These are phyloP conservation scores for Acanthoscelides obtectus DNA, from an alignment of 2,888 invertebrate genomes.

Conservation along the genomic window DNA sequence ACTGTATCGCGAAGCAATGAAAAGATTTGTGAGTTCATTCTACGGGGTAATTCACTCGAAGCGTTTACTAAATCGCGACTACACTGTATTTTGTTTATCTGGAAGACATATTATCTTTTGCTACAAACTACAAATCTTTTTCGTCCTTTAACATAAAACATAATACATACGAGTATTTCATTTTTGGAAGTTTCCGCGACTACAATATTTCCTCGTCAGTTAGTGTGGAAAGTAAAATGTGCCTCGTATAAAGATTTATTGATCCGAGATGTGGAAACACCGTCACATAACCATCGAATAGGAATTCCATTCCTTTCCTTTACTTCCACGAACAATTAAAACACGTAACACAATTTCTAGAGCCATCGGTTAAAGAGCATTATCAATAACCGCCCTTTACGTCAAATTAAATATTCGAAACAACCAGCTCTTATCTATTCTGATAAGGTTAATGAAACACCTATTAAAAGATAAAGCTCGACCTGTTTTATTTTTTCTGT, in stretches of 20 bases:
- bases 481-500: background rate
- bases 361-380: background rate
- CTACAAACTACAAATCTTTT: too few relatives aligned
- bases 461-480: background rate
- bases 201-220: too few relatives aligned
- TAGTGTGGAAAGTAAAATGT: too few relatives aligned
- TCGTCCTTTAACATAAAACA: too few relatives aligned
- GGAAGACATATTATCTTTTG: too few relatives aligned
- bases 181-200: too few relatives aligned
- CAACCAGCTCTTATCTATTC: background rate
- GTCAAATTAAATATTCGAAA: background rate
- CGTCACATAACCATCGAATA: background rate
- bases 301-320: background rate
- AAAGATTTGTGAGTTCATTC: too few relatives aligned
- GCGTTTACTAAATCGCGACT: too few relatives aligned
- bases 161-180: too few relatives aligned
- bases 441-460: background rate
- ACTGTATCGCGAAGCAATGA: too few relatives aligned
- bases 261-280: background rate
- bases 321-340: background rate
- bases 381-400: background rate
- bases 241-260: background rate
- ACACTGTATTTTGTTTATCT: too few relatives aligned
- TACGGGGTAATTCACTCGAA: too few relatives aligned
- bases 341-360: background rate